Conservation (phyloP, 2,113 vertebrate species). For the Astatoreochromis straeleni region DNA sequence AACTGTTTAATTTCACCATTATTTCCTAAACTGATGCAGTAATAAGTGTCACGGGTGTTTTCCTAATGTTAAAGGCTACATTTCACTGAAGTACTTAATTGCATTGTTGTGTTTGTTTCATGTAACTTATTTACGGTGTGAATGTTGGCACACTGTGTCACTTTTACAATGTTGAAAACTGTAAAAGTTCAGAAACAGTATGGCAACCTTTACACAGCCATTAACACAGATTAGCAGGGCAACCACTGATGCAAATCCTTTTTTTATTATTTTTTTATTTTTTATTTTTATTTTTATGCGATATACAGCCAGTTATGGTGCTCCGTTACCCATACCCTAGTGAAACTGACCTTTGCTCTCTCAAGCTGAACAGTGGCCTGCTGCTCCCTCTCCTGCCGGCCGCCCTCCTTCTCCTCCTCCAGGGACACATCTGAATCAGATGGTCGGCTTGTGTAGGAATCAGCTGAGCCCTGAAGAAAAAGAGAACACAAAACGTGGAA, state of each 20-base stretch:
- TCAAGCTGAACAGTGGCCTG: slow-evolving; percentile 92
- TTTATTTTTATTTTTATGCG: background rate
- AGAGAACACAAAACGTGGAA: background rate
- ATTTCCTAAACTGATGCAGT: background rate
- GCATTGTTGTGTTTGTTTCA: background rate
- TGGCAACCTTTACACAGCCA: background rate
- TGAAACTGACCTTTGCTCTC: slow-evolving; percentile 84
- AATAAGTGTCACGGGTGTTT: background rate
- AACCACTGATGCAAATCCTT: background rate
- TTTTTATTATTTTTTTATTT: too few species aligned
- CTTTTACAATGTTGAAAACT: background rate
- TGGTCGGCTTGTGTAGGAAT: slow-evolving; percentile 97
- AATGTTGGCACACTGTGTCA: background rate
- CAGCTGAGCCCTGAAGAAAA: slow-evolving; percentile 88
- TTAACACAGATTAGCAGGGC: background rate
- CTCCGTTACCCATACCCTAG: background rate
- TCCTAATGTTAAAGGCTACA: background rate
- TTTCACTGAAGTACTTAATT: background rate
- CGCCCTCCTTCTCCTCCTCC: slow-evolving; percentile 95
- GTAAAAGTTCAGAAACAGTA: background rate
- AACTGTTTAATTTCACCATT: background rate
- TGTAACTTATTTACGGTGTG: background rate
- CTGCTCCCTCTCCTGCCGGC: slow-evolving; percentile 90
- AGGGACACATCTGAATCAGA: slow-evolving; percentile 98
- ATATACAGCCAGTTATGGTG: background rate